Evolutionary conservation across 2,888 invertebrate genomes (phyloP).

Genomic region (Diogma glabrata): DNA sequence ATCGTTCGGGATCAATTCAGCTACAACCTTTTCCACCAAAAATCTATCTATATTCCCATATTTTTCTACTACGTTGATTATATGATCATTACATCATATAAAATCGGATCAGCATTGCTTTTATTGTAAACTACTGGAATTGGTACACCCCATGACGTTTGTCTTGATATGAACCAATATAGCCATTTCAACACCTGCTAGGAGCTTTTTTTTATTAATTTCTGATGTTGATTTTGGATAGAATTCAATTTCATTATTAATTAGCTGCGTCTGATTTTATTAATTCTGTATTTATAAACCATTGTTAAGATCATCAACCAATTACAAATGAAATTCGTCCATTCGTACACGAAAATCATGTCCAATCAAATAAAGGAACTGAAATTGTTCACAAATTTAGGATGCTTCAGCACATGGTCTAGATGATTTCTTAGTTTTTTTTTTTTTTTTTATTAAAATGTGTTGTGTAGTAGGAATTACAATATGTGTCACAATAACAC

Average conservation of each 20-base stretch:
- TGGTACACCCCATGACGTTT: conserved; percentile 96
- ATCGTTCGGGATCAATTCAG: conserved; percentile 48
- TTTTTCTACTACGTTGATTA: conserved; percentile 51
- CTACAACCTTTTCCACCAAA: conserved; percentile 85
- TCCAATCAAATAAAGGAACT: conserved; percentile 73
- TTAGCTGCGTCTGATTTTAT: conserved; percentile 55
- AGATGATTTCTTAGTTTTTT: conserved; percentile 92
- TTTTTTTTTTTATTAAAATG: too few relatives aligned
- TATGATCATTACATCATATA: conserved; percentile 52
- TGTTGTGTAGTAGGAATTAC: too few relatives aligned
- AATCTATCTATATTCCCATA: conserved; percentile 62
- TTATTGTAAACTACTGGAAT: conserved; percentile 79
- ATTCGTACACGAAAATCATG: conserved; percentile 65
- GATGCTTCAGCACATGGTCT: conserved; percentile 94
- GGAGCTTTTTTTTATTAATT: conserved; percentile 50
- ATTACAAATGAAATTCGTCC: conserved; percentile 47
- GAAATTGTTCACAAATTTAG: conserved; percentile 96
- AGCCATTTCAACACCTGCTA: conserved; percentile 64
- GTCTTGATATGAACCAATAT: conserved; percentile 97
- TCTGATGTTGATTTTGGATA: conserved; percentile 52
- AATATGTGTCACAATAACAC: too few relatives aligned
- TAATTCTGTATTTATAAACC: conserved; percentile 85
- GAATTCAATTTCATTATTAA: conserved; percentile 43
- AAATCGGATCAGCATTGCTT: conserved; percentile 41
- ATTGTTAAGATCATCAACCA: conserved; percentile 79